Evolutionary conservation across 2,888 invertebrate genomes (phyloP).

Genomic region (Cyclophora albipunctata): DNA sequence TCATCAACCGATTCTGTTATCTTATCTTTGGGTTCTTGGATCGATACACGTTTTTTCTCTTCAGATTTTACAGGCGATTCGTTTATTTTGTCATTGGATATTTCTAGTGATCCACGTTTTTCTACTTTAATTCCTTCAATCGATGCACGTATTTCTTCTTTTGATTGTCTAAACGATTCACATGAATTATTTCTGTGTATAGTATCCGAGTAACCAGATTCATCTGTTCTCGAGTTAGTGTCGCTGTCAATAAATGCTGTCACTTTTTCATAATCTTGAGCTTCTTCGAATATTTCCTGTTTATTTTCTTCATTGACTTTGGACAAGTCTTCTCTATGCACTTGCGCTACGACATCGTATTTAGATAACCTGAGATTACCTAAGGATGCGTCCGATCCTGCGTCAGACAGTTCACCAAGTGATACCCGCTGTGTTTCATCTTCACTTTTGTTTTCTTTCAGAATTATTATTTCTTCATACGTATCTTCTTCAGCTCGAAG

Average conservation of each 20-base stretch:
- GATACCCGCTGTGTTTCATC: constrained; percentile 51
- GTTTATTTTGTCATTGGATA: too few species aligned
- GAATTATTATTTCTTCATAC: constrained; percentile 48
- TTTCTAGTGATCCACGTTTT: too few species aligned
- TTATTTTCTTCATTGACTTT: constrained; percentile 59
- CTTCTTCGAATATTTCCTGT: constrained; percentile 24
- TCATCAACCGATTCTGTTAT: constrained; percentile 11
- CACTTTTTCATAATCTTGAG: constrained; percentile 38
- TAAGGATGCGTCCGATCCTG: constrained; percentile 61
- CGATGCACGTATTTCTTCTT: constrained; percentile 25
- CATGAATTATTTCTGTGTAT: constrained; percentile 46
- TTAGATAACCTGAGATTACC: constrained; percentile 63
- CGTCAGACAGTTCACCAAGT: constrained; percentile 58
- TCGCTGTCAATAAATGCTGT: constrained; percentile 60
- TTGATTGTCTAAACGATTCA: constrained; percentile 36
- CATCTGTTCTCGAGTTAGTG: constrained; percentile 58
- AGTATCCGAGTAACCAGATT: constrained; percentile 67
- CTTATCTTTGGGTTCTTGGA: too few species aligned
- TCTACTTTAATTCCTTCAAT: too few species aligned
- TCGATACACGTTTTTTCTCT: constrained; percentile 26
- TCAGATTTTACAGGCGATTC: constrained; percentile 1
- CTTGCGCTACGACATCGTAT: constrained; percentile 75
- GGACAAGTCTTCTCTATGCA: constrained; percentile 73
- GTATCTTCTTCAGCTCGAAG: constrained; percentile 67
- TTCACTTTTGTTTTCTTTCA: constrained; percentile 42